Evolutionary conservation across 2,888 invertebrate genomes (phyloP), one percentile per base, ranked within the genome.

Genomic region (Druceiella hillmani): DNA sequence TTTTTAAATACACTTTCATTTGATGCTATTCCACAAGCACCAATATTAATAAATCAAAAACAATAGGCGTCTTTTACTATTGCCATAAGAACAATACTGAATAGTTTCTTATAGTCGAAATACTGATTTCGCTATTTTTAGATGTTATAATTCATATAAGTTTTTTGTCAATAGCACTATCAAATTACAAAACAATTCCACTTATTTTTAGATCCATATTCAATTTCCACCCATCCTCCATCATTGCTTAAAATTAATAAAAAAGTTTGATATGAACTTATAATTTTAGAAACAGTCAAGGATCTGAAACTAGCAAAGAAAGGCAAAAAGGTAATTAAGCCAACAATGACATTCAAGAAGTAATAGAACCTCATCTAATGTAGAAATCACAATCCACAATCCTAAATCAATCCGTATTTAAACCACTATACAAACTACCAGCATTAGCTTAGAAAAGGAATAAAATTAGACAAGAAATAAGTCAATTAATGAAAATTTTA

Each of bases 1-100:
- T 29, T 29, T 14, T 14, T 12, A 13, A 13, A 29, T 29, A 29
- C 29, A 29, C 29, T 29, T 29, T 14, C 29, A 29, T 29, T 14
- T 29, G 29, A 29, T 10, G 15, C 12, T 13, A 29, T 29, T 29
- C 29, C 29, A 29, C 29, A 29, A 29, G 29, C 13, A 11, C 29
- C 29, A 14, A 29, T 14, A 29, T 29, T 14, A 29, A 29, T 29
- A 3, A 14, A 29, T 29, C 10, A 3, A 13, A 29, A 29, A 14
- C 29, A 29, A 29, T 29, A 29, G 14, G 11, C 29, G 29, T 29
- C 29, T 13, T 29, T 14, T 14, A 4, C 29, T 29, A 29, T 29
- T 29, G 29, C 13, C 29, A 29, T 29, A 12, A 14, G 29, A 29
- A 13, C 12, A 13, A 29, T 29, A 29, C 29, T 4, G 29, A 29